A percentile compares a stretch with the other conserved stretches of the same genome.
Evolutionary conservation across 2,797 vertebrate genomes (phyloP).

Genomic region (Crypturellus tataupa): DNA sequence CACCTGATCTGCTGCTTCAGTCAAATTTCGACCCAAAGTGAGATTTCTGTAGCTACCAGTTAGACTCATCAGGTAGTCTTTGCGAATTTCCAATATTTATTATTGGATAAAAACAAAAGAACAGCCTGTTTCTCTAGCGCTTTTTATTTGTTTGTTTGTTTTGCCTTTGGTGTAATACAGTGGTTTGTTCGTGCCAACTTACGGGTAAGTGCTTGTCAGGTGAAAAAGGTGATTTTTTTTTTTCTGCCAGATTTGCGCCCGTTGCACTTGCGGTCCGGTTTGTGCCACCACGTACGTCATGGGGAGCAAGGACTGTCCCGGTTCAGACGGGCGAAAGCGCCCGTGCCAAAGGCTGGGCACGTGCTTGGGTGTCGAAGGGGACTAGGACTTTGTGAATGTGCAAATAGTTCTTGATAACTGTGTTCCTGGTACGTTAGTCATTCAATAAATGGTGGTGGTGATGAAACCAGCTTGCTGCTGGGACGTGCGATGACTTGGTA

Average conservation of each 20-base stretch:
- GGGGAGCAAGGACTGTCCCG: not conserved
- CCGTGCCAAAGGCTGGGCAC: accelerated
- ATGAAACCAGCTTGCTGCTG: not conserved
- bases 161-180: not conserved
- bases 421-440: not conserved
- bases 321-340: accelerated
- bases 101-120: not conserved
- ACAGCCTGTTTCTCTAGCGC: not conserved
- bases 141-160: not conserved
- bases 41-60: not conserved
- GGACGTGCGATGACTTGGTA: not conserved
- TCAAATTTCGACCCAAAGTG: not conserved
- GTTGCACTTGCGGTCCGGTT: not conserved
- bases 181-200: not conserved
- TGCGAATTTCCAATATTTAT: not conserved
- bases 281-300: not conserved
- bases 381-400: not conserved
- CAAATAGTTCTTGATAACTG: not conserved
- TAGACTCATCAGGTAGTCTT: not conserved
- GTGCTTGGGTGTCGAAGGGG: not conserved
- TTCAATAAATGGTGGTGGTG: not conserved
- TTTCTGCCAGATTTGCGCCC: not conserved
- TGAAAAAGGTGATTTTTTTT: slow-evolving; percentile 12
- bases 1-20: not conserved
- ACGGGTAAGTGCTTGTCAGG: not conserved